Base-by-base conservation (phyloP, 2,888 invertebrate species). In the Halictus quadricinctus region DNA sequence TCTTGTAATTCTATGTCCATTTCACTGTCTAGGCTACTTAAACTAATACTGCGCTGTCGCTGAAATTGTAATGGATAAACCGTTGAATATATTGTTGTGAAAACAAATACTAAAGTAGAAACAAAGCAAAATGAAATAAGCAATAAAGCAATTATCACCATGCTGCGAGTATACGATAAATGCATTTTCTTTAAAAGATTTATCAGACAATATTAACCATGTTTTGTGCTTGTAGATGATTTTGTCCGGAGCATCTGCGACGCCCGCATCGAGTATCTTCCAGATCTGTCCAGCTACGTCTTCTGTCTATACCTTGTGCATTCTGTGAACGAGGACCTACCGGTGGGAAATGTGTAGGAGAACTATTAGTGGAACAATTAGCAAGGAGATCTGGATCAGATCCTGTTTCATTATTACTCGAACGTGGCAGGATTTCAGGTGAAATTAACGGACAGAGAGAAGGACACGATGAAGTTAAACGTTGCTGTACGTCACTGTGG, bases 261-360 rank as follows among this genome's bases (percentile, higher is more conserved):
- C 93, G 91, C 72, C 92, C 93, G 76, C 93, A 92, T 75, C 94
- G 91, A 4, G 92, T 95, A 92, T 97, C 97, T 93, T 98, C 98
- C 82, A 97, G 95, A n/a, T 97, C 98, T 8, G 98, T 97, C 98
- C 98, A 98, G 88, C 98, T 98, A 93, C 97, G 96, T 90, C 98
- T 95, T 85, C 96, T 95, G 84, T 96, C 96, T 91, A 96, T 96
- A 8, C 95, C 94, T 88, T 96, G 95, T 83, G 95, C 95, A 94
- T 90, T 92, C 89, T 96, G 96, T 36, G 95, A 93, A 81, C 95
- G 95, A 95, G 95, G 95, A 72, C 87, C 85, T 36, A 88, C 86
- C 8, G 91, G 88, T 54, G 94, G 94, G 81, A 94, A 94, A 88
- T 95, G 95, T 29, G 95, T 95, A n/a, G 95, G 95, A 18, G 95